These are phyloP conservation scores for Phoenoteleia sp. DNA, from an alignment of 2,888 invertebrate species.

Conservation along the genomic window DNA sequence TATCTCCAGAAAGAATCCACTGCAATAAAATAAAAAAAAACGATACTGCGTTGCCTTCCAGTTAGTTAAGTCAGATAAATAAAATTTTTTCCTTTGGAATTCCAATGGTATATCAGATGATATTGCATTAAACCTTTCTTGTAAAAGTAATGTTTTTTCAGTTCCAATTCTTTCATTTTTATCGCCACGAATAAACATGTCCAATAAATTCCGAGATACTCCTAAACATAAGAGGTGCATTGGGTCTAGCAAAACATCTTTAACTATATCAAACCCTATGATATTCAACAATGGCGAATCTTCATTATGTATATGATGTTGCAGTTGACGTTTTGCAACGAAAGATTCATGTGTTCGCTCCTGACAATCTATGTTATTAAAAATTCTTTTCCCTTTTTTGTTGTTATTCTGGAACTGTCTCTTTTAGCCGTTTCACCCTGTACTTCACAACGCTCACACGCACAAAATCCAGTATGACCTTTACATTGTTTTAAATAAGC, in stretches of 20 bases:
- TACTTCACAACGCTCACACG: conserved; percentile 52
- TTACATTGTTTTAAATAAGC: conserved; percentile 53
- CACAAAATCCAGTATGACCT: conserved; percentile 41
- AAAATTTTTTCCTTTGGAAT: conserved; percentile 13
- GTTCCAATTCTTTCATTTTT: neutral
- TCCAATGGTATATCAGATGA: conserved; percentile 2
- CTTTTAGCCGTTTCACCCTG: conserved; percentile 13
- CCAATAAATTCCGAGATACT: neutral
- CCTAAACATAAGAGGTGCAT: conserved; percentile 46
- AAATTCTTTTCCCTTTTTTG: conserved; percentile 50
- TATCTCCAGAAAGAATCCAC: neutral
- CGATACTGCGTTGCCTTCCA: conserved; percentile 44
- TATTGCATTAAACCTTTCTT: neutral
- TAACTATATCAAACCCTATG: conserved; percentile 26
- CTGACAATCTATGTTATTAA: conserved; percentile 33
- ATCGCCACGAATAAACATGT: neutral
- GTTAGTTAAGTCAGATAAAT: neutral
- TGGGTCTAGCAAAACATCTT: conserved; percentile 29
- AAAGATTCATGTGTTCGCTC: conserved; percentile 36
- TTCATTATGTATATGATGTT: conserved; percentile 30
- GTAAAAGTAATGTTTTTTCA: conserved; percentile 1
- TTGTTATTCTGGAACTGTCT: no score
- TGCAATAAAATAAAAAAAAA: conserved; percentile 13
- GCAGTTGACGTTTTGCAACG: neutral
- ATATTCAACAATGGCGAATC: conserved; percentile 16